Evolutionary conservation across 1,140 invertebrate species (phyloP), one percentile per base, ranked within the genome.

Genomic region (Sipha flava): DNA sequence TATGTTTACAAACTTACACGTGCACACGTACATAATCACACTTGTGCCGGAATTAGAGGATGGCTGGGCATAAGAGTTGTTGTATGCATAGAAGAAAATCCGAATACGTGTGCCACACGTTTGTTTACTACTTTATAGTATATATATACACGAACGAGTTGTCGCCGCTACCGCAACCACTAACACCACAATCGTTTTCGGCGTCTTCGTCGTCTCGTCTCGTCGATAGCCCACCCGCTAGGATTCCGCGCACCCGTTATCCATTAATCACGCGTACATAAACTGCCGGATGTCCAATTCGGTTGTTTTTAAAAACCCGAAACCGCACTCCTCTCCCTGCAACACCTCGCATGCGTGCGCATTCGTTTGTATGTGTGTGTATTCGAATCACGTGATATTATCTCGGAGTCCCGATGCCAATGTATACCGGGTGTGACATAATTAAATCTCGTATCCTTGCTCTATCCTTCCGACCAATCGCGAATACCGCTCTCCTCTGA

Each of bases 261-360:
- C 31, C 72, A 75, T 75, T 75, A 54, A 54, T 75, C 72, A 75
- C 26, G 49, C 40, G 16, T 47, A 26, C 29, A 72, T 72, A 75
- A 34, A 75, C 45, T 73, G 1, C 72, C 49, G 31, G 72, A 57
- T 52, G 72, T 75, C 49, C 37, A 54, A 75, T 75, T 54, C 49
- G 31, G 49, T 18, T 75, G 47, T 57, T 75, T 52, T 75, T 54
- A 14, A 57, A 73, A 49, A 54, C 47, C 4, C 43, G n/a, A n/a
- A n/a, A n/a, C n/a, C n/a, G n/a, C n/a, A n/a, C n/a, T n/a, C n/a
- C n/a, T n/a, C n/a, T n/a, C n/a, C n/a, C n/a, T n/a, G n/a, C n/a
- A n/a, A n/a, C n/a, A n/a, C n/a, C n/a, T n/a, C 4, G 10, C 23
- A 23, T 45, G 43, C 14, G 43, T 47, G 45, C n/a, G 45, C n/a